These are phyloP conservation scores for Mobula birostris DNA, from an alignment of 2,113 vertebrate species.

Conservation along the genomic window DNA sequence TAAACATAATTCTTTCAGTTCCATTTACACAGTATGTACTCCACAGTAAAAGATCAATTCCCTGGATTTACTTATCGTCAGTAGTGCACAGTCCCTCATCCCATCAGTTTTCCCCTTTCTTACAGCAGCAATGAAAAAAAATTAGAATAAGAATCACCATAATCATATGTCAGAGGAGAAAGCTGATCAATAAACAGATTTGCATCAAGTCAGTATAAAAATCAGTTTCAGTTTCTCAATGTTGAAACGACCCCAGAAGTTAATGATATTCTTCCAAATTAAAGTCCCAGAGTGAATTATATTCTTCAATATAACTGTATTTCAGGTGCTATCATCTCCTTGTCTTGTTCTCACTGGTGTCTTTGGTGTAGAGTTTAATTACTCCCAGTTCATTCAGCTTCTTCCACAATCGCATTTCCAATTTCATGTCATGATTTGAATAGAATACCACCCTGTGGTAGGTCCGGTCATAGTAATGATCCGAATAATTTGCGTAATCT, in stretches of 20 bases:
- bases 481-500: constrained; percentile 55
- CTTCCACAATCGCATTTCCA: constrained; percentile 64
- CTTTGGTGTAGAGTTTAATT: constrained; percentile 56
- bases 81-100: neutral
- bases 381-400: constrained; percentile 53
- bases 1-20: neutral
- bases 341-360: neutral
- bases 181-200: neutral
- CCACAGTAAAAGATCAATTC: neutral
- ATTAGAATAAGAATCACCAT: neutral
- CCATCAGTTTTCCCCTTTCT: neutral
- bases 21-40: neutral
- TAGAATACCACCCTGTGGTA: constrained; percentile 51
- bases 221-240: neutral
- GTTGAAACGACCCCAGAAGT: neutral
- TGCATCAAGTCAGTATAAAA: neutral
- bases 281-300: neutral
- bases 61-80: neutral
- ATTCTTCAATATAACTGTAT: neutral
- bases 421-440: constrained; percentile 58
- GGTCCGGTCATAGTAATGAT: constrained; percentile 60
- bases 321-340: neutral
- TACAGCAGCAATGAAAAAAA: neutral
- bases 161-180: neutral
- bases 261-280: neutral